Evolutionary conservation across 2,113 vertebrate species (phyloP).

Genomic region (Phalacrocorax pelagicus): DNA sequence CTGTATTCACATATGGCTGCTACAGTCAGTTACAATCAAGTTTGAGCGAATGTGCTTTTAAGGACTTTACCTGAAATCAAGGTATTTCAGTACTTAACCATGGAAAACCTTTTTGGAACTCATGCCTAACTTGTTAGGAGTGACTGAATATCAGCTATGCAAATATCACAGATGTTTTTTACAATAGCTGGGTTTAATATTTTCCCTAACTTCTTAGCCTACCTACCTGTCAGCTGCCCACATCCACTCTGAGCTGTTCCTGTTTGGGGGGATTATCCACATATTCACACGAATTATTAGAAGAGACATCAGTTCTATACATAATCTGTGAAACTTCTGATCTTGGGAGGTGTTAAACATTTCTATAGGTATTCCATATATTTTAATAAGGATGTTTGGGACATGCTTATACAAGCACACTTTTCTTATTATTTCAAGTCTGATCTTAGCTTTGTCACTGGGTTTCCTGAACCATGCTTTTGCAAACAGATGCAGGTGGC

Average conservation of each 20-base stretch:
- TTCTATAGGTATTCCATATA: background rate
- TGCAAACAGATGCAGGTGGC: background rate
- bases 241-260: background rate
- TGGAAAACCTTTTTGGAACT: background rate
- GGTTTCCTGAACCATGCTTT: background rate
- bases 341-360: background rate
- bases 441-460: background rate
- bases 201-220: background rate
- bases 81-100: background rate
- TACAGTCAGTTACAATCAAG: background rate
- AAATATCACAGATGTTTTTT: background rate
- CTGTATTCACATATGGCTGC: background rate
- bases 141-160: background rate
- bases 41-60: background rate
- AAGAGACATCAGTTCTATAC: background rate
- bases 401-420: background rate
- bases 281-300: background rate
- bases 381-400: background rate
- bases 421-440: background rate
- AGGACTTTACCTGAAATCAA: background rate
- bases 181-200: background rate
- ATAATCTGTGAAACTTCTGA: background rate
- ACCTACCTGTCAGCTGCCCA: background rate
- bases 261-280: background rate
- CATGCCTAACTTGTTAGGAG: background rate